Evolutionary conservation across 1,140 invertebrate species (phyloP).

Genomic region (Dendrolimus punctatus): DNA sequence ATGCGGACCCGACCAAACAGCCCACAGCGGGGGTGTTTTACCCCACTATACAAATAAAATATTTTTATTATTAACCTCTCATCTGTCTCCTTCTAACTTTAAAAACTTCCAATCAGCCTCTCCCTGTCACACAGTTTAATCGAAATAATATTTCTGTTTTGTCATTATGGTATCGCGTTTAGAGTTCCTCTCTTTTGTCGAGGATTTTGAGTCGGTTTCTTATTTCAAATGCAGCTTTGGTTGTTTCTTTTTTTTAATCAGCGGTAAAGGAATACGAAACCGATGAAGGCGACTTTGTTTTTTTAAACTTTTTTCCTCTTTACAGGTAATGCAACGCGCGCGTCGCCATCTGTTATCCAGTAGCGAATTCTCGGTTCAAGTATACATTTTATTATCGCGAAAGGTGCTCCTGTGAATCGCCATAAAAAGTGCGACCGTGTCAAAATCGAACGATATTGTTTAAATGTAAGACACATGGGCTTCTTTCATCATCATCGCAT

Average conservation of each 20-base stretch:
- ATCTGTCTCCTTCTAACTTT: constrained; percentile 38
- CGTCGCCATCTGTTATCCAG: constrained; percentile 52
- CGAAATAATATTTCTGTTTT: constrained; percentile 72
- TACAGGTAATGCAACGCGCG: constrained; percentile 12
- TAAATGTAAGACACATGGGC: constrained; percentile 62
- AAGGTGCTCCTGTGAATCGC: constrained; percentile 37
- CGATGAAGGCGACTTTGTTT: constrained; percentile 30
- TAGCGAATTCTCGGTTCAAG: constrained; percentile 28
- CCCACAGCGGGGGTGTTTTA: constrained; percentile 70
- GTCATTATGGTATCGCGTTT: constrained; percentile 69
- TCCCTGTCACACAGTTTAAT: constrained; percentile 58
- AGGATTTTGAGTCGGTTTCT: constrained; percentile 59
- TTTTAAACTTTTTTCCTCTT: constrained; percentile 10
- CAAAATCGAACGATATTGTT: constrained; percentile 62
- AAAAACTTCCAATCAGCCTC: constrained; percentile 23
- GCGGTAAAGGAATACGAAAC: constrained; percentile 47
- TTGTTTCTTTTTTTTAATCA: constrained; percentile 52
- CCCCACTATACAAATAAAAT: constrained; percentile 71
- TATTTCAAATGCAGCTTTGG: constrained; percentile 54
- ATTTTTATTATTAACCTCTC: constrained; percentile 69
- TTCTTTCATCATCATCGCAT: constrained; percentile 56
- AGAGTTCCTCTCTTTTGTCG: constrained; percentile 68
- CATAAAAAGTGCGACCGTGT: constrained; percentile 62
- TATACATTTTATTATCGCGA: constrained; percentile 30
- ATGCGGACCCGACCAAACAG: constrained; percentile 64